Percentiles rank a stretch among this genome's conserved stretches.
Evolutionary conservation across 1,140 invertebrate species (phyloP).

Genomic region (Thalassaphorura encarpata): DNA sequence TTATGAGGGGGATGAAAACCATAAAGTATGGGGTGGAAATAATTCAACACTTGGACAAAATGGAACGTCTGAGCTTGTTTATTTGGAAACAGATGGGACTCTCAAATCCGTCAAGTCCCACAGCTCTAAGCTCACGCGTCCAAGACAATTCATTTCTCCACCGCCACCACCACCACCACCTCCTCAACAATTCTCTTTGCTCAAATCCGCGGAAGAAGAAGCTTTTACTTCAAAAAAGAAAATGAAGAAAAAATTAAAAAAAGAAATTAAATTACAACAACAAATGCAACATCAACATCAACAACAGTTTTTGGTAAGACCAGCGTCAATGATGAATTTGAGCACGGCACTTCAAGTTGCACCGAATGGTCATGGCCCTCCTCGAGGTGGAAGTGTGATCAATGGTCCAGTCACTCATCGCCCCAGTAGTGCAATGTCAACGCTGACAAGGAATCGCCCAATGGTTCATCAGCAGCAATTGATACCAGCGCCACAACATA

Average conservation of each 20-base stretch:
- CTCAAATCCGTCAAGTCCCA: conserved; percentile 49
- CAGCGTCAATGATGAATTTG: conserved; percentile 34
- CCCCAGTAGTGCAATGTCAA: conserved; percentile 33
- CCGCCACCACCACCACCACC: conserved; percentile 67
- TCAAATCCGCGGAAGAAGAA: conserved; percentile 40
- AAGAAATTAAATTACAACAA: conserved; percentile 35
- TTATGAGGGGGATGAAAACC: conserved; percentile 83
- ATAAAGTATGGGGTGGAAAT: conserved; percentile 80
- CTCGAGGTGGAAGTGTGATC: conserved; percentile 23
- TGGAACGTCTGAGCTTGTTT: conserved; percentile 31
- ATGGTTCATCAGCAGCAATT: conserved; percentile 30
- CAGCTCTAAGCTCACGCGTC: conserved; percentile 41
- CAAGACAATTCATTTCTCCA: conserved; percentile 64
- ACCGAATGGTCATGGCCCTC: conserved; percentile 4
- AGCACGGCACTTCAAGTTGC: conserved; percentile 24
- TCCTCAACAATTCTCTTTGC: conserved; percentile 47
- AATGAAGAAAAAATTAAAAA: conserved; percentile 44
- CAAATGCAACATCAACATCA: conserved; percentile 1
- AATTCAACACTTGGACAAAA: conserved; percentile 44
- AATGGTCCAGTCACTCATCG: conserved; percentile 33
- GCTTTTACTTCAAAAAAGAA: conserved; percentile 36
- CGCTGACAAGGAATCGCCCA: conserved; percentile 28
- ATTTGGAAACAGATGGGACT: conserved; percentile 32
- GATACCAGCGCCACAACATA: conserved; percentile 31
- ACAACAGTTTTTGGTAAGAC: conserved; percentile 25